These are phyloP conservation scores for Philopedon plagiatum DNA, from an alignment of 2,888 invertebrate genomes.

Conservation along the genomic window DNA sequence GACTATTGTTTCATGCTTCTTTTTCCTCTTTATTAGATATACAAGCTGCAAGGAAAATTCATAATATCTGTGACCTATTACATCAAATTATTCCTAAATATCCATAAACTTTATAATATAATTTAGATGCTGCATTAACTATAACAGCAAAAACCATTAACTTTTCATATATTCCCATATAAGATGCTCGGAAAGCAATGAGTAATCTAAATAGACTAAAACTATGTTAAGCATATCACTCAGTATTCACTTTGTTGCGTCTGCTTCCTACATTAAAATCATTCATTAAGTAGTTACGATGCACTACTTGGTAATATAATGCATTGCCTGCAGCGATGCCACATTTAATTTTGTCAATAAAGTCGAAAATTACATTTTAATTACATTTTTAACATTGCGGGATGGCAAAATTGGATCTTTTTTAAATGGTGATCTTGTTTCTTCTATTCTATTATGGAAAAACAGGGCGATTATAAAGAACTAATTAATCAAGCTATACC, in stretches of 20 bases:
- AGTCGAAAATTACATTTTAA: background rate
- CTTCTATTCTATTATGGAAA: no score
- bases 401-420: no score
- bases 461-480: no score
- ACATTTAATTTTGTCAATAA: background rate
- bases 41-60: no score
- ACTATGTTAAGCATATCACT: slow-evolving; percentile 15
- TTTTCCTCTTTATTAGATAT: no score
- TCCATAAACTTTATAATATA: background rate
- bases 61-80: background rate
- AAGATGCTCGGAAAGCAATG: slow-evolving; percentile 5
- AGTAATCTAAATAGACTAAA: slow-evolving; percentile 12
- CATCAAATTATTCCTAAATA: background rate
- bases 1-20: no score
- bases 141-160: slow-evolving; percentile 14
- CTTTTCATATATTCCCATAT: background rate
- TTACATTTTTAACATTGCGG: no score
- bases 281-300: slow-evolving; percentile 40
- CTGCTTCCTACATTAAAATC: slow-evolving; percentile 37
- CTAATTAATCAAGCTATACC: no score
- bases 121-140: background rate
- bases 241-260: slow-evolving; percentile 32
- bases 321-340: slow-evolving; percentile 9
- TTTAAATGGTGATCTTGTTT: no score
- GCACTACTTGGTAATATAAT: slow-evolving; percentile 27